Base-by-base conservation (phyloP, 2,113 vertebrate genomes). In the Pseudopodoces humilis region DNA sequence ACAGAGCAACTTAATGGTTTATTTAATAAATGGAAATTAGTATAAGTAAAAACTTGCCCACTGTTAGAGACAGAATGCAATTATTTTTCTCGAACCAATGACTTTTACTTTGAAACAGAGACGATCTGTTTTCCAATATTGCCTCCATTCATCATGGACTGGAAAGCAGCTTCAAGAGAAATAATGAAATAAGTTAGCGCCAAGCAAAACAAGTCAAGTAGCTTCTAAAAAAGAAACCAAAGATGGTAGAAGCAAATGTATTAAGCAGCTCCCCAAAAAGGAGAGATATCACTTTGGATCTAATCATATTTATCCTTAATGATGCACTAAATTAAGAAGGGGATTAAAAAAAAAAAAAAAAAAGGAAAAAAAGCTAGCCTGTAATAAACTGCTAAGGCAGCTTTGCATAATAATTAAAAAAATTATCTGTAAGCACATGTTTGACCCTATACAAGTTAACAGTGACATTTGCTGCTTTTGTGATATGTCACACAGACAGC, bases 61-160 rank as follows among this genome's bases (percentile, higher is more conserved):
- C 27, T 39, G 15, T 60, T 90, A 83, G 46, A 71, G 53, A 72
- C 0, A 50, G 71, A 74, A 69, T 70, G 28, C 60, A 65, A 20
- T 79, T 60, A 18, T 86, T 90, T 88, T 96, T 79, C 59, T 86
- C 3, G 1, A 72, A 84, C 63, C 52, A 87, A 21, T 81, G 74
- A 76, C 59, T 89, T 94, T 96, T 97, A 98, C 79, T 98, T 97
- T 23, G 98, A 98, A 94, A 99, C 95, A 71, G 97, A 98, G 74
- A 99, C 96, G 46, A 99, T 98, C 95, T 99, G 99, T 97, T 99
- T 99, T 92, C 99, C 99, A 24, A 98, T 95, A 94, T 99, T 99
- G 80, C 99, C 99, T 47, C 99, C 99, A 53, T 88, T 98, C 99
- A 99, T 99, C 99, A 99, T 98, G 28, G 99, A 99, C 97, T 98